Percentiles rank a stretch among this genome's conserved stretches.
Evolutionary conservation across 2,113 vertebrate genomes (phyloP).

Genomic region (Nothoprocta pentlandii): DNA sequence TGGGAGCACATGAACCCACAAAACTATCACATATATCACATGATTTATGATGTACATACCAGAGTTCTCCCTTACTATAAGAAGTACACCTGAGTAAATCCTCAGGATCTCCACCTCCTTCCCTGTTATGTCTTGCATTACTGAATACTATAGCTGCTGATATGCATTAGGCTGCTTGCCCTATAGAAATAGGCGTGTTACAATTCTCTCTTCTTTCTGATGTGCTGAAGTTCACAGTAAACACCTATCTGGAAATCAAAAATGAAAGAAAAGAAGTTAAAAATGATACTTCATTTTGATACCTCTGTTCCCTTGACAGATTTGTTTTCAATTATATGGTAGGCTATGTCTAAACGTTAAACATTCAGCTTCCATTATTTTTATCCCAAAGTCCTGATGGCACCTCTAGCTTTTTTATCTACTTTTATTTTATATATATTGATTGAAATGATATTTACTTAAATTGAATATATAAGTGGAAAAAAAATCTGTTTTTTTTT

Average conservation of each 20-base stretch:
- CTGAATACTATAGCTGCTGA: fast-evolving
- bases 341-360: neutral
- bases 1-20: neutral
- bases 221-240: neutral
- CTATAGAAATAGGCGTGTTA: fast-evolving
- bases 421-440: neutral
- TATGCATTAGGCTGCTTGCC: neutral
- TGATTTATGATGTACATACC: neutral
- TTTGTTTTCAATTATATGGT: neutral
- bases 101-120: neutral
- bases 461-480: neutral
- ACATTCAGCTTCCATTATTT: neutral
- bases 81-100: neutral
- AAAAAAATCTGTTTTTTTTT: neutral
- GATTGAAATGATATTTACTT: neutral
- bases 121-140: neutral
- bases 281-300: neutral
- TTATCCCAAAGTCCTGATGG: neutral
- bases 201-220: neutral
- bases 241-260: neutral
- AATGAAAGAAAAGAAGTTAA: too few species aligned
- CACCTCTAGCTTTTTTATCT: neutral
- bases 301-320: neutral
- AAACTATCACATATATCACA: neutral
- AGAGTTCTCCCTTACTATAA: neutral